Percentiles rank a stretch among this genome's conserved stretches.
Conservation (phyloP, 92 coral and sea anemone genomes). For the Pocillopora grandis region DNA sequence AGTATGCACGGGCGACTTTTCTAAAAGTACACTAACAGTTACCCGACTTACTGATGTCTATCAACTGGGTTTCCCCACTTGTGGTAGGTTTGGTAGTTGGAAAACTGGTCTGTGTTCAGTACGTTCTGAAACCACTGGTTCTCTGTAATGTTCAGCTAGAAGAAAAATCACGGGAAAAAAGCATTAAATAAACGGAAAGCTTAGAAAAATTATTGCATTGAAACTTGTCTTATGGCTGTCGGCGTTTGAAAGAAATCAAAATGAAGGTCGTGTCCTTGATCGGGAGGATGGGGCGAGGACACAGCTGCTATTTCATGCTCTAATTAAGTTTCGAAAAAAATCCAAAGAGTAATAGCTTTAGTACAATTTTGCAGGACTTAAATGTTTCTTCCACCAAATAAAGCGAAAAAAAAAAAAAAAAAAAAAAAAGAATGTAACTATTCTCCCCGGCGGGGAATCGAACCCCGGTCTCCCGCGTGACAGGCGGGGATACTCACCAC, state of each 20-base stretch:
- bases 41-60: slow-evolving; percentile 84
- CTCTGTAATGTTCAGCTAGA: slow-evolving; percentile 68
- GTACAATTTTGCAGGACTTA: too few relatives aligned
- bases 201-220: too few relatives aligned
- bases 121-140: slow-evolving; percentile 89
- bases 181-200: neutral
- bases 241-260: too few relatives aligned
- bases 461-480: slow-evolving; percentile 99
- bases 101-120: slow-evolving; percentile 87
- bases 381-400: neutral
- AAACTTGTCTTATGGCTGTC: neutral
- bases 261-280: too few relatives aligned
- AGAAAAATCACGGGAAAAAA: neutral
- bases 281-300: neutral
- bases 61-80: slow-evolving; percentile 70
- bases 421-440: neutral
- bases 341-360: too few relatives aligned
- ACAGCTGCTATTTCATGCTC: neutral
- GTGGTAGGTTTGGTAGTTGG: slow-evolving; percentile 79
- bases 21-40: too few relatives aligned
- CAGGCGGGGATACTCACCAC: slow-evolving; percentile 97
- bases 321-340: neutral
- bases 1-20: too few relatives aligned
- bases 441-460: slow-evolving; percentile 97
- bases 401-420: neutral